Conservation (phyloP, 2,797 vertebrate species). For the Atherinosoma microstoma region DNA sequence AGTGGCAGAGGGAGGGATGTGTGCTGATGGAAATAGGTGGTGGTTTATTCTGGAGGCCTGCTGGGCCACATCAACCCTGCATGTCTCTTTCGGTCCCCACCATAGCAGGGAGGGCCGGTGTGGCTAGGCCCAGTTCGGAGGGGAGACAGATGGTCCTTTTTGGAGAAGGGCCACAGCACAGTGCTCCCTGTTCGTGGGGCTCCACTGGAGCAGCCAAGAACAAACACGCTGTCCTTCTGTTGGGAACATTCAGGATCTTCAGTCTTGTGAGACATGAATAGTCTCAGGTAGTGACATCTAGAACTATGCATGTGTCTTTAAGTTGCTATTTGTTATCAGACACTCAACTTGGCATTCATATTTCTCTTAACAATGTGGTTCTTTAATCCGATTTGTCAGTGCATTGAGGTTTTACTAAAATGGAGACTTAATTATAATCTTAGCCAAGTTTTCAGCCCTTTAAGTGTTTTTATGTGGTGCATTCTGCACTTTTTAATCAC, state of each 20-base stretch:
- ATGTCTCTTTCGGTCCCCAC: constrained; percentile 56
- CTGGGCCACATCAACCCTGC: constrained; percentile 75
- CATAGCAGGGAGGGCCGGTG: constrained; percentile 45
- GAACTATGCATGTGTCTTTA: constrained; percentile 27
- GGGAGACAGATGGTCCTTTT: constrained; percentile 81
- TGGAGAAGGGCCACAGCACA: constrained; percentile 78
- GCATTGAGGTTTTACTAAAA: constrained; percentile 32
- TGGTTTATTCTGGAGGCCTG: constrained; percentile 74
- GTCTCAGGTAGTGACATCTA: constrained; percentile 41
- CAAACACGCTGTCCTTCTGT: constrained; percentile 78
- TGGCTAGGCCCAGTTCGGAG: constrained; percentile 57
- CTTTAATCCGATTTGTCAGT: constrained; percentile 28
- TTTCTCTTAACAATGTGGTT: constrained; percentile 21
- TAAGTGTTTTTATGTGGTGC: constrained; percentile 22
- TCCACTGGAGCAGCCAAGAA: constrained; percentile 72
- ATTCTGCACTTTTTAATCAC: constrained; percentile 17
- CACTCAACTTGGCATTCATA: constrained; percentile 6
- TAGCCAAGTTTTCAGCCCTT: constrained; percentile 30
- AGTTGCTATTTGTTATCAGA: constrained; percentile 20
- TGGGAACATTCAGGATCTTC: constrained; percentile 62
- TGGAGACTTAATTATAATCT: neutral
- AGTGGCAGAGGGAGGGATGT: constrained; percentile 41
- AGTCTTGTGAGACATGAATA: constrained; percentile 38
- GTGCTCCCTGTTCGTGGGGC: constrained; percentile 68
- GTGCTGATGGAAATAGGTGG: constrained; percentile 74